Percentiles rank a stretch among this genome's conserved stretches.
These are phyloP conservation scores for Chelidonichthys spinosus DNA, from an alignment of 2,797 vertebrate species.

Conservation along the genomic window DNA sequence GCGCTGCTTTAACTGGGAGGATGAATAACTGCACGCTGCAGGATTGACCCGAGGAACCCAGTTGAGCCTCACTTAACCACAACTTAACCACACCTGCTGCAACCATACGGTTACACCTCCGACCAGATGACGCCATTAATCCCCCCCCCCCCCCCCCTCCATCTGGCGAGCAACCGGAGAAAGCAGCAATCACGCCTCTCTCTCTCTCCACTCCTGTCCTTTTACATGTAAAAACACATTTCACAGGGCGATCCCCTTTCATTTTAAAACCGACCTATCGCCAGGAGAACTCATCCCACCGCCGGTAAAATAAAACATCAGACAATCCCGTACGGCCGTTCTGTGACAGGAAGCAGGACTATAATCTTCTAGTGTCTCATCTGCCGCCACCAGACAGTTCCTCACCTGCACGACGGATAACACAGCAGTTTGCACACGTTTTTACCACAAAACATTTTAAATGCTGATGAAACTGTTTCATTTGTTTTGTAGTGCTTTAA, in stretches of 20 bases:
- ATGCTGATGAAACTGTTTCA: conserved; percentile 50
- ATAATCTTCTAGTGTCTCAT: conserved; percentile 67
- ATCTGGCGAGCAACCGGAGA: conserved; percentile 72
- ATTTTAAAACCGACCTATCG: conserved; percentile 66
- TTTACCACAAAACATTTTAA: conserved; percentile 53
- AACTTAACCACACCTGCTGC: conserved; percentile 34
- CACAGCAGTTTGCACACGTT: conserved; percentile 48
- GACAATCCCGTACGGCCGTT: conserved; percentile 37
- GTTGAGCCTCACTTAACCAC: conserved; percentile 73
- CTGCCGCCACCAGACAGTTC: conserved; percentile 56
- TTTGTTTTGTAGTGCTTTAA: not conserved
- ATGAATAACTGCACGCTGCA: conserved; percentile 39
- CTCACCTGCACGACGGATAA: conserved; percentile 61
- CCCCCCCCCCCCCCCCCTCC: conserved; percentile 66
- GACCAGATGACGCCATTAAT: conserved; percentile 79
- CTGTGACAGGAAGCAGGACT: conserved; percentile 42
- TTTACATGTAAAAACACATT: not conserved
- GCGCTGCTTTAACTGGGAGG: conserved; percentile 57
- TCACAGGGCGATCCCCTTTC: conserved; percentile 44
- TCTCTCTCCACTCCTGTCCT: conserved; percentile 27
- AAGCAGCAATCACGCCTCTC: conserved; percentile 55
- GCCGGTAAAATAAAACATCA: conserved; percentile 6
- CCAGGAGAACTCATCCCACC: conserved; percentile 52
- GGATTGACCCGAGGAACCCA: conserved; percentile 72
- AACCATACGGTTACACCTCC: conserved; percentile 73